Base-by-base conservation (phyloP, 2,113 vertebrate species). In the Pseudorhombus dupliciocellatus region DNA sequence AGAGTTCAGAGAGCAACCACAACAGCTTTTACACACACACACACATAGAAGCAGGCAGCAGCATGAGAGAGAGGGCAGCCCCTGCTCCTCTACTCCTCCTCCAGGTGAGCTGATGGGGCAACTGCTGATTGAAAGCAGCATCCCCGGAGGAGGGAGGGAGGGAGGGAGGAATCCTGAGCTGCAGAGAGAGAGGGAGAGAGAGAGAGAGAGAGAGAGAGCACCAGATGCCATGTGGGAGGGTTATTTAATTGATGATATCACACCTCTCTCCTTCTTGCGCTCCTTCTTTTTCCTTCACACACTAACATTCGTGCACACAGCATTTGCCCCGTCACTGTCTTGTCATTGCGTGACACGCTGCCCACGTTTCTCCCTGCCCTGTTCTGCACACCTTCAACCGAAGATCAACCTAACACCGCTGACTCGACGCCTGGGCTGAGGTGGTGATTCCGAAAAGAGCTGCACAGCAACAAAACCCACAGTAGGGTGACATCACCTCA, bases 181-280 rank as follows among this genome's bases (percentile, higher is more conserved):
- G 42, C 0, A 44, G 42, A 53, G 22, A 53, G 51, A 54, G 52
- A 54, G 52, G 26, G 52, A 54, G 52, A 54, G 52, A 54, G 52
- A 26, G 24, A 54, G 52, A 26, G 52, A 54, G 24, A 55, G 53
- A 55, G 62, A 82, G 77, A 80, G 81, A 87, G 83, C 84, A 88
- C 86, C 88, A 92, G 90, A 90, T 92, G 89, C 88, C 87, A 84
- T 83, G 90, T 91, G 85, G 89, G 90, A 83, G 84, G 86, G 77
- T 88, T 92, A 89, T 91, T 89, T 91, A 90, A 92, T 91, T 90
- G 88, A 89, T 84, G 81, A 90, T 90, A 92, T 91, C 88, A 89
- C 90, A 90, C 89, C 85, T 89, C 79, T 86, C 74, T 84, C 73
- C 79, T 61, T 75, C 48, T 66, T 83, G 78, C 74, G 72, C 66